Percentiles rank a stretch among this genome's conserved stretches.
Evolutionary conservation across 2,797 vertebrate species (phyloP).

Genomic region (Nannoperca obscura): DNA sequence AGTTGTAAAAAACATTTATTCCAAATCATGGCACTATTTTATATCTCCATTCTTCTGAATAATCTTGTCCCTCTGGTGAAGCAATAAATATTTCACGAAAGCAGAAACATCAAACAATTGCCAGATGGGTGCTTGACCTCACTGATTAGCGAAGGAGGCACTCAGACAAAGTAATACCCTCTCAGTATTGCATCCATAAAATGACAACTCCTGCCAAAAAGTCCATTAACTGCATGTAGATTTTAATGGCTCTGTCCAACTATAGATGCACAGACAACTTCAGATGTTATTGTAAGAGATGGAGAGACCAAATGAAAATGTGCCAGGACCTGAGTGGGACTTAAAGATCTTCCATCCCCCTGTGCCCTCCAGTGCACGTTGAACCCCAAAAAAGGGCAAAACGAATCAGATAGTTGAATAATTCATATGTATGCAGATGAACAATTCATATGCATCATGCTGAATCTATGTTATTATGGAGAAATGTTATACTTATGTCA

Average conservation of each 20-base stretch:
- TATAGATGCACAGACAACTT: slow-evolving; percentile 68
- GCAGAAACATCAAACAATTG: slow-evolving; percentile 50
- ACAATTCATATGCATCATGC: slow-evolving; percentile 76
- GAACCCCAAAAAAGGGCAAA: slow-evolving; percentile 57
- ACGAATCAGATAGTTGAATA: slow-evolving; percentile 68
- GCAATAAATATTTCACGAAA: slow-evolving; percentile 61
- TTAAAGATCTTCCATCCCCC: slow-evolving; percentile 31
- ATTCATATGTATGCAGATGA: slow-evolving; percentile 72
- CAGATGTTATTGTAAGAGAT: slow-evolving; percentile 57
- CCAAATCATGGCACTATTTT: slow-evolving; percentile 10
- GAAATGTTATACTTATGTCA: slow-evolving; percentile 59
- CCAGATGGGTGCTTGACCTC: slow-evolving; percentile 66
- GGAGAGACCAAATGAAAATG: slow-evolving; percentile 43
- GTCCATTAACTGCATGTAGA: slow-evolving; percentile 78
- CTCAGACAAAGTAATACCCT: slow-evolving; percentile 58
- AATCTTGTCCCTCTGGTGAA: slow-evolving; percentile 36
- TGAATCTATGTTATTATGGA: slow-evolving; percentile 77
- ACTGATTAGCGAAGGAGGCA: slow-evolving; percentile 64
- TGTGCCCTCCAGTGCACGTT: slow-evolving; percentile 49
- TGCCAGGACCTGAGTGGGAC: slow-evolving; percentile 59
- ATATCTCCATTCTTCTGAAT: slow-evolving; percentile 21
- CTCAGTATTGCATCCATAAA: slow-evolving; percentile 59
- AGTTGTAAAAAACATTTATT: slow-evolving; percentile 22
- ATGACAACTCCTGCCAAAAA: slow-evolving; percentile 79
- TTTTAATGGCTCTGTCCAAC: slow-evolving; percentile 59